Conservation (phyloP, 1,140 invertebrate species). For the Drosophila burlai region DNA sequence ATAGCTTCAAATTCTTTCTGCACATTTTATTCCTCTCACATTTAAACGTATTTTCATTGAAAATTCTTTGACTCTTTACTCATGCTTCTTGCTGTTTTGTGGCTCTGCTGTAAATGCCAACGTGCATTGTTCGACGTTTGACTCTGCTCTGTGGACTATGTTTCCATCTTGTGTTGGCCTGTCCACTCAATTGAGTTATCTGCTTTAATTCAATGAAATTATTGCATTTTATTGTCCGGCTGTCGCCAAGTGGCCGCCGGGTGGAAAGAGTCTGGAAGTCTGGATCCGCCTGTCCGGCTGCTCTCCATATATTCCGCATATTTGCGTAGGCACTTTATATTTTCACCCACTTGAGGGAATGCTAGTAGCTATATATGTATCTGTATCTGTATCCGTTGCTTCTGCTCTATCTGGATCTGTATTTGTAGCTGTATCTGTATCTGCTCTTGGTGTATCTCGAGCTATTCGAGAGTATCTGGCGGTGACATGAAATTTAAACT, state of each 20-base stretch:
- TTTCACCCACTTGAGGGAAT: constrained; percentile 29
- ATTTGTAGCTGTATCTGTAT: not conserved
- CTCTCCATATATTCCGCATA: constrained; percentile 36
- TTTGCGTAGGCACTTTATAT: constrained; percentile 47
- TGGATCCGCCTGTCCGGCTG: constrained; percentile 7
- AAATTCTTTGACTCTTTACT: constrained; percentile 18
- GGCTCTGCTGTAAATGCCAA: constrained; percentile 33
- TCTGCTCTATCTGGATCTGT: constrained; percentile 18
- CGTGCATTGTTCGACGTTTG: constrained; percentile 11
- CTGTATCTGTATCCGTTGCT: constrained; percentile 4
- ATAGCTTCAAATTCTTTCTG: not conserved
- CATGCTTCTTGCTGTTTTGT: constrained; percentile 6
- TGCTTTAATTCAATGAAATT: constrained; percentile 74
- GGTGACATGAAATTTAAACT: constrained; percentile 64
- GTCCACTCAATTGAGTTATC: constrained; percentile 73
- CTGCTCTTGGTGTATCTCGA: constrained; percentile 18
- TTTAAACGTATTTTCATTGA: constrained; percentile 3
- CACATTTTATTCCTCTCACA: not conserved
- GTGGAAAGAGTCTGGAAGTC: constrained; percentile 27
- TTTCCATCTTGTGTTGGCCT: constrained; percentile 18
- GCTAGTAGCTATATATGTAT: constrained; percentile 12
- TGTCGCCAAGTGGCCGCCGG: constrained; percentile 49
- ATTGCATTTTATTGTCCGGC: constrained; percentile 66
- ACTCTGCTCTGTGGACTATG: not conserved
- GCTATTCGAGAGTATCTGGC: constrained; percentile 51